phyloP scores from a whole-genome alignment of 1,140 invertebrate species.

The Atopsyche davidsoni region DNA sequence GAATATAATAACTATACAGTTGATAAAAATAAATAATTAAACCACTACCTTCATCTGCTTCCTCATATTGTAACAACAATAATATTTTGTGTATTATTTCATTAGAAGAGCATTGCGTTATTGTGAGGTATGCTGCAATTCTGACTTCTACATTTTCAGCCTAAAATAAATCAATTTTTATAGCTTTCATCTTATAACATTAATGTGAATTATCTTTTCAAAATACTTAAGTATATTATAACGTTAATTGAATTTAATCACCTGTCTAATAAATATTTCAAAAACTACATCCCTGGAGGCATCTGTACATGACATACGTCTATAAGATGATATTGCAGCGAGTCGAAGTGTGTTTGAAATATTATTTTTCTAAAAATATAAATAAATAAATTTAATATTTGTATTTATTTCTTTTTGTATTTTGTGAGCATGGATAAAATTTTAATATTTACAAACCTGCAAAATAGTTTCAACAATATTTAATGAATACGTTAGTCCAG shows the following conservation, averaged over 20 bases:
- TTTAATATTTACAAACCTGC: conserved; percentile 7
- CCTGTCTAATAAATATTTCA: conserved; percentile 8
- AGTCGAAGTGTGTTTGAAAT: conserved; percentile 2
- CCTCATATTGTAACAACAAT: conserved; percentile 5
- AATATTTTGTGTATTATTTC: neutral
- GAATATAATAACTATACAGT: neutral
- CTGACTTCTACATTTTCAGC: conserved; percentile 3
- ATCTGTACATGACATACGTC: conserved; percentile 7
- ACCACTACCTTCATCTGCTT: conserved; percentile 10
- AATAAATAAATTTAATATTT: neutral
- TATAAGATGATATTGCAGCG: conserved; percentile 2
- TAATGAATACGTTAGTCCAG: conserved; percentile 13
- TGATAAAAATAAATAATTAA: neutral
- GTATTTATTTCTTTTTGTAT: neutral
- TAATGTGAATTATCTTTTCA: no score
- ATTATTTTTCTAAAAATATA: conserved; percentile 13
- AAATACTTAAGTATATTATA: no score
- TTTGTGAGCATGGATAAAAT: neutral
- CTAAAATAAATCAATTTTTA: no score
- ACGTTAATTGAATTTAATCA: no score
- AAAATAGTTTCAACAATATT: conserved; percentile 15
- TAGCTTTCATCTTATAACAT: no score
- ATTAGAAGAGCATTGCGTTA: conserved; percentile 6
- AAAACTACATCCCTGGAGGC: neutral
- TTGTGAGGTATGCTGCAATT: conserved; percentile 2